Conservation (phyloP, 1,140 invertebrate species). For the fruit fly (Drosophila melanogaster) region Release_6_plus_ISO1_MT NT_033779.5:9547001-9547500, state of each 20-base stretch:
- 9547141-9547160: conserved; percentile 29
- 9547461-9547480: conserved; percentile 17
- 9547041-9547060: conserved; percentile 10
- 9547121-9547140: conserved; percentile 45
- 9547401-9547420: conserved; percentile 33
- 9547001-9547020: conserved; percentile 37
- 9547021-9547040: conserved; percentile 33
- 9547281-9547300: conserved; percentile 53
- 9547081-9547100: conserved; percentile 9
- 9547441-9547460: not conserved
- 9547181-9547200: conserved; percentile 43
- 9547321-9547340: conserved; percentile 27
- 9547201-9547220: conserved; percentile 50
- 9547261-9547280: conserved; percentile 68
- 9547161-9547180: conserved; percentile 44
- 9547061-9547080: conserved; percentile 20
- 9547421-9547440: no score
- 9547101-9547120: conserved; percentile 21
- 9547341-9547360: conserved; percentile 21
- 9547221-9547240: conserved; percentile 68
- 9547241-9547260: conserved; percentile 75
- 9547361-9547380: conserved; percentile 22
- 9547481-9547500: not conserved
- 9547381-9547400: conserved; percentile 29
- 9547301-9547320: conserved; percentile 54